A percentile compares a stretch with the other conserved stretches of the same genome.
Conservation (phyloP, 2,797 vertebrate species). For the Anguilla anguilla region DNA sequence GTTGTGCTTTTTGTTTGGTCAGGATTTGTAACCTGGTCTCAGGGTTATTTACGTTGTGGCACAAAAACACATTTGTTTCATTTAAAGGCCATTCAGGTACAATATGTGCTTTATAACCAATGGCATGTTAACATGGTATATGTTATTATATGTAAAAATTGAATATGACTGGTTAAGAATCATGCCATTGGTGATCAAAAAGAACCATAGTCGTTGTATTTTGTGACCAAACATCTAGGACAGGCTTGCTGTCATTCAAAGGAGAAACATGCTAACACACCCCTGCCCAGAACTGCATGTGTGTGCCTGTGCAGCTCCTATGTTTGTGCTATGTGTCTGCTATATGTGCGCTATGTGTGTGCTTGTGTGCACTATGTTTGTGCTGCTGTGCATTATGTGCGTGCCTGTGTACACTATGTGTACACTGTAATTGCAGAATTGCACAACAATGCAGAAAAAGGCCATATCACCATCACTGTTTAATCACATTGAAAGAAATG, state of each 20-base stretch:
- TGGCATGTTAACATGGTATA: background rate
- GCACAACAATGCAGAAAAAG: background rate
- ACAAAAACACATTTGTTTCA: background rate
- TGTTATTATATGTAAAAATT: background rate
- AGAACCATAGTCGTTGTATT: no score
- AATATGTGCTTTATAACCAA: background rate
- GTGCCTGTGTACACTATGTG: no score
- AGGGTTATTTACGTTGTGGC: background rate
- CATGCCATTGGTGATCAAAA: no score
- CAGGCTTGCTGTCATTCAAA: background rate
- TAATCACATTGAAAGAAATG: constrained; percentile 27
- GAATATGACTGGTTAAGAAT: no score
- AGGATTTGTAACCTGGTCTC: background rate
- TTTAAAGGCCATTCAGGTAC: background rate
- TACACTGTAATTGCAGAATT: no score
- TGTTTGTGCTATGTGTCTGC: background rate
- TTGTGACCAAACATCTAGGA: background rate
- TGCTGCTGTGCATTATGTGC: no score
- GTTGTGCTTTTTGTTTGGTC: background rate
- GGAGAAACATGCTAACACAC: background rate
- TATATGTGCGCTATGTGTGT: background rate
- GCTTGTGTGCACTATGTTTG: no score
- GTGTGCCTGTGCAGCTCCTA: background rate
- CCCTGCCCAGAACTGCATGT: background rate
- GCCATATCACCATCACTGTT: constrained; percentile 15